phyloP scores from a whole-genome alignment of 1,140 invertebrate species.

The Teleopsis dalmanni region DNA sequence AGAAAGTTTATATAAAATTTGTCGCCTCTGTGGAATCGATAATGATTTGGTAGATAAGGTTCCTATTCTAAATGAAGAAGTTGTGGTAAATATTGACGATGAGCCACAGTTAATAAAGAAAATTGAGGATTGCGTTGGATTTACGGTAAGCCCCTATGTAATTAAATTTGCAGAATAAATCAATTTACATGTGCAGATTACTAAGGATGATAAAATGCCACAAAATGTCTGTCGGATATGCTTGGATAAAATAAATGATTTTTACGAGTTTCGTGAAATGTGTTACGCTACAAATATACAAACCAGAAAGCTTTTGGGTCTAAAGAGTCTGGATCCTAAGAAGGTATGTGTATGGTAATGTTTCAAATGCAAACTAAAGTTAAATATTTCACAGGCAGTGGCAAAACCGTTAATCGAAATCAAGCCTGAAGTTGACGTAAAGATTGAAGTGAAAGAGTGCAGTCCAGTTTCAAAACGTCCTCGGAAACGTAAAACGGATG shows the following conservation, averaged over 20 bases:
- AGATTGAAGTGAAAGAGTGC: constrained; percentile 6
- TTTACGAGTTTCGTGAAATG: constrained; percentile 52
- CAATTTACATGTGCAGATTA: constrained; percentile 41
- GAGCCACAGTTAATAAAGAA: constrained; percentile 33
- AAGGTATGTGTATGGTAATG: too few species aligned
- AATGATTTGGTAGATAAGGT: constrained; percentile 23
- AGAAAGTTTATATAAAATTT: constrained; percentile 39
- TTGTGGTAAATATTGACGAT: constrained; percentile 25
- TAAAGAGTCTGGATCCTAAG: constrained; percentile 19
- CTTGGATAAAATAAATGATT: constrained; percentile 55
- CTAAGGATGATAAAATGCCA: constrained; percentile 51
- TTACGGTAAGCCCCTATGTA: constrained; percentile 20
- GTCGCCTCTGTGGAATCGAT: constrained; percentile 41
- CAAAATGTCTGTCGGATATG: constrained; percentile 52
- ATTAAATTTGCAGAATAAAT: background rate
- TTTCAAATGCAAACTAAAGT: too few species aligned
- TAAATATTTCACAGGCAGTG: too few species aligned
- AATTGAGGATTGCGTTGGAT: constrained; percentile 29
- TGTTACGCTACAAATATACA: constrained; percentile 48
- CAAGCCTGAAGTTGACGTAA: constrained; percentile 16
- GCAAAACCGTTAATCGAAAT: background rate
- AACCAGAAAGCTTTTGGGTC: constrained; percentile 46
- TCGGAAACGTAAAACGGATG: constrained; percentile 11
- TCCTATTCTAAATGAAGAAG: constrained; percentile 4
- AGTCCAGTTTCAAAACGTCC: background rate